These are phyloP conservation scores for Melanerpes formicivorus DNA, from an alignment of 2,113 vertebrate genomes.

Conservation along the genomic window DNA sequence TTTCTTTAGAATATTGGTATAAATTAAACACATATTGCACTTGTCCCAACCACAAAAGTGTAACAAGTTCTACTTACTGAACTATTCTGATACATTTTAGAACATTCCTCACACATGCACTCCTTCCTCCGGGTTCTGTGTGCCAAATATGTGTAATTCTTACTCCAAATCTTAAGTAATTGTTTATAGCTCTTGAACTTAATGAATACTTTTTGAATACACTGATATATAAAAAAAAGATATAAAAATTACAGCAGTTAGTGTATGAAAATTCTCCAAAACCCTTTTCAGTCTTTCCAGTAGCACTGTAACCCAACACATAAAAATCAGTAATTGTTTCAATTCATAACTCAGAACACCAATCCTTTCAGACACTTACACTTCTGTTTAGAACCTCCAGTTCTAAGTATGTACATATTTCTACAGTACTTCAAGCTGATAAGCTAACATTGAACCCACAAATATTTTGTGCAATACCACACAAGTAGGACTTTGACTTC, in stretches of 20 bases:
- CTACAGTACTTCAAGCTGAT: slow-evolving; percentile 11
- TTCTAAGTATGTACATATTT: neutral
- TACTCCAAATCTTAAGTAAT: neutral
- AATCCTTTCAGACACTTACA: neutral
- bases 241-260: neutral
- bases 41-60: slow-evolving; percentile 54
- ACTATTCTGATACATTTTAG: neutral
- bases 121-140: neutral
- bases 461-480: slow-evolving; percentile 38
- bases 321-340: neutral
- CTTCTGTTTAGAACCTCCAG: neutral
- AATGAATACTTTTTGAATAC: neutral
- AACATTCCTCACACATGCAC: neutral
- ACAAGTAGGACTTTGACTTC: slow-evolving; percentile 41
- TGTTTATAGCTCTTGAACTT: neutral
- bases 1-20: slow-evolving; percentile 46
- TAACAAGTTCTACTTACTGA: slow-evolving; percentile 21
- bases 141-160: slow-evolving; percentile 3
- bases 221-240: neutral
- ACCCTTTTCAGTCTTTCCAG: neutral
- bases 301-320: slow-evolving; percentile 44
- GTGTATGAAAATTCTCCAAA: neutral
- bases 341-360: neutral
- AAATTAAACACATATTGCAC: slow-evolving; percentile 73
- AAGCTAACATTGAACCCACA: slow-evolving; percentile 12